These are phyloP conservation scores for Acrocephalus arundinaceus DNA, from an alignment of 2,113 vertebrate genomes.

Conservation along the genomic window DNA sequence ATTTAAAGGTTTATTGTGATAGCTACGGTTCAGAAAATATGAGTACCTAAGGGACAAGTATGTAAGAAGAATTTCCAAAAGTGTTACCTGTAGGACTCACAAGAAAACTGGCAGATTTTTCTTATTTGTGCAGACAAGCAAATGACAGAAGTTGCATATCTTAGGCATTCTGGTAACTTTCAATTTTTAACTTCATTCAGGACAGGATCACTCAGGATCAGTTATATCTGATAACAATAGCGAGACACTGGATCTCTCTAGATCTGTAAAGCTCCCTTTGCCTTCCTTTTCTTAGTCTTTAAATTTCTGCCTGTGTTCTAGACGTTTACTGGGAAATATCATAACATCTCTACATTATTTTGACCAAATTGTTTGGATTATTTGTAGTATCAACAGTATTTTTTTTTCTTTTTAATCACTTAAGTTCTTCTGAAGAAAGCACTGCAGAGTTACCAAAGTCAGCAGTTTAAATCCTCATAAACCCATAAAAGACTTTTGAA, in stretches of 20 bases:
- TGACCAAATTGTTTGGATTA: not conserved
- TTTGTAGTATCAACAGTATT: not conserved
- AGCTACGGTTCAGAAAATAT: not conserved
- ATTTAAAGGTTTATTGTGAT: not conserved
- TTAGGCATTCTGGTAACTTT: not conserved
- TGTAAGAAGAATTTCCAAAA: not conserved
- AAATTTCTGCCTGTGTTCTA: not conserved
- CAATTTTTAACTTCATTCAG: not conserved
- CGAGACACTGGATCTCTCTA: not conserved
- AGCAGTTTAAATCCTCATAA: not conserved
- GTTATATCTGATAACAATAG: not conserved
- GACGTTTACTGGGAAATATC: not conserved
- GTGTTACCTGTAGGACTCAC: not conserved
- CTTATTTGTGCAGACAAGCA: not conserved
- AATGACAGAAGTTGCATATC: not conserved
- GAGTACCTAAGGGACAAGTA: not conserved
- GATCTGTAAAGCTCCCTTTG: not conserved
- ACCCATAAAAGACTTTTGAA: not conserved
- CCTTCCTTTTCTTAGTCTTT: not conserved
- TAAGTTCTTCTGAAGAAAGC: not conserved
- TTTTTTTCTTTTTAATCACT: not conserved
- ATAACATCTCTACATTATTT: not conserved
- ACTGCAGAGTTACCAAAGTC: not conserved
- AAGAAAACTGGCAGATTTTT: not conserved
- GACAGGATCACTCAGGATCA: not conserved